Base-by-base conservation (phyloP, 2,888 invertebrate genomes). In the Achlya flavicornis region DNA sequence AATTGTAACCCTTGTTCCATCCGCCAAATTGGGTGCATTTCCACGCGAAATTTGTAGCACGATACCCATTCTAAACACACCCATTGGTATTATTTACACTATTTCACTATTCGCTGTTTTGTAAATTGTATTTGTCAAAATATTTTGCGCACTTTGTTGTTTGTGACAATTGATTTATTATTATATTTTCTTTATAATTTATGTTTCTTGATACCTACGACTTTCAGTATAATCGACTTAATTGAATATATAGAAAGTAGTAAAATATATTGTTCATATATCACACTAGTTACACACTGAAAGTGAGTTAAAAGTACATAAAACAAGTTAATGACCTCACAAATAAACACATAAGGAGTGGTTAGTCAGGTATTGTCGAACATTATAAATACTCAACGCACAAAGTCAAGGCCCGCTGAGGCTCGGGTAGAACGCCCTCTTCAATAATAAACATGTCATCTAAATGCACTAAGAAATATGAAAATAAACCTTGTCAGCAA, bases 1-100 rank as follows among this genome's bases (percentile, higher is more conserved):
- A 91, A 92, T 91, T 91, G 89, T 89, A 86, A 85, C 88, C 90
- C 89, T 84, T 87, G 87, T 87, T 86, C 85, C 88, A 90, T 90
- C 84, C 88, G 79, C 82, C 81, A 90, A 92, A 92, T 92, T 91
- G 91, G 91, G 85, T 89, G 88, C 89, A 90, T 88, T 92, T 91
- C 84, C 83, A 87, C 81, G 86, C 84, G 81, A 90, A 86, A 90
- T 91, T 92, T 87, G 60, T 85, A 87, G 90, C 88, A 85, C 81
- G 79, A 80, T 75, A 75, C 80, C 59, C 81, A 81, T 83, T 84
- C 84, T 83, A 84, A 86, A 84, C 79, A 85, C 76, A 70, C 73
- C 80, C 78, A 74, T 80, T 80, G 78, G 66, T 77, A 75, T 81
- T 78, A 76, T 70, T 80, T 71, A 73, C 64, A 67, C 71, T 68